Base-by-base conservation (phyloP, 1,140 invertebrate species). In the Scaptomyza hsui region DNA sequence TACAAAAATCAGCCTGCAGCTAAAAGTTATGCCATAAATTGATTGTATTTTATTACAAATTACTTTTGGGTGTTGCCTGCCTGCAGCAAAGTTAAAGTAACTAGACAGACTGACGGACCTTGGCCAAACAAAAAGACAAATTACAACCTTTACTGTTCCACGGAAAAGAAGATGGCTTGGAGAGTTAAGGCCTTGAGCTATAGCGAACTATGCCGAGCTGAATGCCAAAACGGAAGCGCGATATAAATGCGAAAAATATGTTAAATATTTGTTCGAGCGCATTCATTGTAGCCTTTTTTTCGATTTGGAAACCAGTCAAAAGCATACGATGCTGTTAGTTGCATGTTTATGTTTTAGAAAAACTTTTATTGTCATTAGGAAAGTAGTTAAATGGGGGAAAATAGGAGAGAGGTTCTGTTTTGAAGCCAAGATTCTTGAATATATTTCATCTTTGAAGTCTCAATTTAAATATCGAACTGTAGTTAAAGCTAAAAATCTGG, bases 141-240 rank as follows among this genome's bases (percentile, higher is more conserved):
- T 16, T 19, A 24, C 72, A 37, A 61, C 35, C 26, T 44, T 35
- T 21, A 4, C 12, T 55, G 59, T 16, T 18, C 39, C 35, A 55
- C n/a, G n/a, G n/a, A 56, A 49, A 45, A 48, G 15, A 35, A 37
- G 47, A 53, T 24, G 21, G 37, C n/a, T 13, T 15, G 13, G 19
- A 15, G 16, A 4, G 10, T 45, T 9, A 44, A 9, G 48, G 48
- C n/a, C 24, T 37, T 21, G 45, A 35, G 39, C 42, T 0, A 13
- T 0, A 13, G 18, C 6, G n/a, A 64, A 47, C 42, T 52, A 47
- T 67, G 26, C 39, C n/a, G 26, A 9, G 53, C 0, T 42, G 63
- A 39, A 53, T 79, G 75, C 80, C 79, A 83, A 85, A 83, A 79
- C 72, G 80, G 75, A 83, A 85, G 62, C 60, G 44, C 60, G 47